Evolutionary conservation across 1,140 invertebrate genomes (phyloP).

Genomic region (Hylaeus anthracinus): DNA sequence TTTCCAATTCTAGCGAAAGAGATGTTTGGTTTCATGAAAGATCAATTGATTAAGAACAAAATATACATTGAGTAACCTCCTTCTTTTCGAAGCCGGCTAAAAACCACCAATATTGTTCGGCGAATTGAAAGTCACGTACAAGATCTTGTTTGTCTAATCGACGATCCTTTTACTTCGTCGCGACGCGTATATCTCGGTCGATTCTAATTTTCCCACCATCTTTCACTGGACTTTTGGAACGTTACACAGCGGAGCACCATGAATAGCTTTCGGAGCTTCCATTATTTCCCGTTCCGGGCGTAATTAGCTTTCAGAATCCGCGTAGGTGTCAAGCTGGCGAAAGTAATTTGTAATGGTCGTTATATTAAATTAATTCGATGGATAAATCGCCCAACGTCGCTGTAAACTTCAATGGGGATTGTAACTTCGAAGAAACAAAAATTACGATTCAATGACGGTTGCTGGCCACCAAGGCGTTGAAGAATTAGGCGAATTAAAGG

Average conservation of each 20-base stretch:
- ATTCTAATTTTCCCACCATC: slow-evolving; percentile 46
- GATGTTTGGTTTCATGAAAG: too few species aligned
- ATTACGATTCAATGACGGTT: slow-evolving; percentile 17
- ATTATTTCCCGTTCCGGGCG: slow-evolving; percentile 22
- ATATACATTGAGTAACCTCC: too few species aligned
- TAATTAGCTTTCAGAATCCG: slow-evolving; percentile 44
- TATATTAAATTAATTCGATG: slow-evolving; percentile 31
- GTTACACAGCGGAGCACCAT: neutral
- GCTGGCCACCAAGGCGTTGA: slow-evolving; percentile 1
- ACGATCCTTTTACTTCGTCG: slow-evolving; percentile 21
- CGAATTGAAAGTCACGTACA: too few species aligned
- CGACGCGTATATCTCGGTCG: slow-evolving; percentile 22
- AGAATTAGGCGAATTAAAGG: neutral
- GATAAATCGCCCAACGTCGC: slow-evolving; percentile 19
- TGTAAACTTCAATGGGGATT: slow-evolving; percentile 13
- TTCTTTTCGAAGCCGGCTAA: too few species aligned
- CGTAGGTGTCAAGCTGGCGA: slow-evolving; percentile 22
- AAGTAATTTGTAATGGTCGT: slow-evolving; percentile 44
- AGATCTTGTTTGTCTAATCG: slow-evolving; percentile 16
- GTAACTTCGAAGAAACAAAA: slow-evolving; percentile 16
- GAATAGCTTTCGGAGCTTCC: slow-evolving; percentile 2
- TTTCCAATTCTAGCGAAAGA: too few species aligned
- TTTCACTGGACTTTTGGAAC: neutral
- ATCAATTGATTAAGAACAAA: too few species aligned
- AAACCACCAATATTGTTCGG: too few species aligned